Evolutionary conservation across 1,140 invertebrate genomes (phyloP), one percentile per base, ranked within the genome.

Genomic region (Euglossa dilemma): DNA sequence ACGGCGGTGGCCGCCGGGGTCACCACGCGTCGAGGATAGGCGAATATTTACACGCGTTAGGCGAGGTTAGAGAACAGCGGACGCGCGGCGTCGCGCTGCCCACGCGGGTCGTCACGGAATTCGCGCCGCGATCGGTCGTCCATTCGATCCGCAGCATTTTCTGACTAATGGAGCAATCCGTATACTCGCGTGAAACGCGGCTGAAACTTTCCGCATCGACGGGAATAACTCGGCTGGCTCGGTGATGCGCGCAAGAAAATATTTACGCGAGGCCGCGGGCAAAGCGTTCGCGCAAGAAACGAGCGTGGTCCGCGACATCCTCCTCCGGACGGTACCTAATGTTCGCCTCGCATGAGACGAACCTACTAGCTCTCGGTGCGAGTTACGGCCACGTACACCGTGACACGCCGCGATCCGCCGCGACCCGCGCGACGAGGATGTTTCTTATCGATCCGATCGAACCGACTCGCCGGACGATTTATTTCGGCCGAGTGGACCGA

Each of bases 281-380:
- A 36, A 76, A 54, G 52, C 57, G 72, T 63, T 63, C 71, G 85
- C 81, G 88, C 87, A 92, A 91, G 91, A 92, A 92, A 90, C 75
- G 47, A 69, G 45, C 69, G 59, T 28, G 67, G 69, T 63, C 79
- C 85, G 85, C 91, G 91, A 91, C 91, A 86, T 89, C 86, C 85
- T 83, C 36, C 67, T 77, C 83, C 75, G 85, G 78, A 86, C 72
- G 64, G 28, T 69, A 63, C 86, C 85, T 92, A 92, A 92, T 92
- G 91, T 81, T 83, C 89, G 83, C 59, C 84, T 91, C 83, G 90
- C 91, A 91, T 91, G 91, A 88, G 90, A 85, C 71, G 54, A 69
- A 52, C 78, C 67, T 61, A 14, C 6, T 36, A 36, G 36, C 70
- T 16, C 54, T 69, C 43, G 74, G 23, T 28, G 74, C 47, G 63